Evolutionary conservation across 2,888 invertebrate species (phyloP).

Genomic region (Ferrisia virgata): DNA sequence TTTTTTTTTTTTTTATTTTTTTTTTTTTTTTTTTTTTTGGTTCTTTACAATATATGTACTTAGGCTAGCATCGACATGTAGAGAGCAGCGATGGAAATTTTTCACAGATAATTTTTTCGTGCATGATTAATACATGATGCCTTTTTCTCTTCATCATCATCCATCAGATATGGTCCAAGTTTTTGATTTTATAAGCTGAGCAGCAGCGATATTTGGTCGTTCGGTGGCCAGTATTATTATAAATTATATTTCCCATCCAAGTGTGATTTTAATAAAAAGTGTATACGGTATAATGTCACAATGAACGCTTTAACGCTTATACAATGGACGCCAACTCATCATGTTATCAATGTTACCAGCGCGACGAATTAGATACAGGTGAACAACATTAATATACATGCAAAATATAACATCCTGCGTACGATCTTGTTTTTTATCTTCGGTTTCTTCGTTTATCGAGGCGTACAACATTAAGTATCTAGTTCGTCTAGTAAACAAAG

Average conservation of each 20-base stretch:
- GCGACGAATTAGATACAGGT: slow-evolving; percentile 44
- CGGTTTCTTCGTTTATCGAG: not conserved
- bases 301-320: slow-evolving; percentile 41
- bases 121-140: not conserved
- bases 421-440: slow-evolving; percentile 31
- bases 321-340: slow-evolving; percentile 46
- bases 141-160: not conserved
- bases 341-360: slow-evolving; percentile 44
- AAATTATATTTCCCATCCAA: slow-evolving; percentile 44
- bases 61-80: not conserved
- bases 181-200: not conserved
- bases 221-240: slow-evolving; percentile 11
- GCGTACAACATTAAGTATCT: not conserved
- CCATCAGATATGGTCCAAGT: not conserved
- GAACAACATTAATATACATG: slow-evolving; percentile 45
- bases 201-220: not conserved
- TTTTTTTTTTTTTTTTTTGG: no score
- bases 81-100: not conserved
- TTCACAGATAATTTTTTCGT: not conserved
- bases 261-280: slow-evolving; percentile 46
- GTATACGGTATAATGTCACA: slow-evolving; percentile 45
- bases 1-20: no score
- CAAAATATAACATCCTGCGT: slow-evolving; percentile 44
- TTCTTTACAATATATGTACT: no score
- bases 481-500: not conserved